Percentiles rank a stretch among this genome's conserved stretches.
Evolutionary conservation across 1,140 invertebrate genomes (phyloP).

Genomic region (Idris sp.): DNA sequence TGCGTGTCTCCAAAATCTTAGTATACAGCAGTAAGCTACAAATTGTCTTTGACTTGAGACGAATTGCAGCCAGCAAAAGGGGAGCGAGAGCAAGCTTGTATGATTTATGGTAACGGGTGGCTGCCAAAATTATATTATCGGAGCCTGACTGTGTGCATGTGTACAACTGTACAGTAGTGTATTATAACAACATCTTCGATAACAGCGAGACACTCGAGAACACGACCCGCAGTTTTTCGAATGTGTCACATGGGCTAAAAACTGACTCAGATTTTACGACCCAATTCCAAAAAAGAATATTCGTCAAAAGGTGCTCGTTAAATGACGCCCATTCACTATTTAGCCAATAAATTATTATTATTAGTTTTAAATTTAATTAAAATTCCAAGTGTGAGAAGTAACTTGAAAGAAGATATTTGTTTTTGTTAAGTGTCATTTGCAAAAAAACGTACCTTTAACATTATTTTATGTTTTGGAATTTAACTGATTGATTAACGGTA

Average conservation of each 20-base stretch:
- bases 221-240: conserved; percentile 17
- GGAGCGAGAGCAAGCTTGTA: conserved; percentile 1
- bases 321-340: conserved; percentile 28
- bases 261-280: conserved; percentile 39
- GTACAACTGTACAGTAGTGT: conserved; percentile 14
- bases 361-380: too few species aligned
- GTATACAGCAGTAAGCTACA: conserved; percentile 16
- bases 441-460: too few species aligned
- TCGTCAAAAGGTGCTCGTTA: conserved; percentile 38
- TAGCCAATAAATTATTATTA: too few species aligned
- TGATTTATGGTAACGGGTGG: conserved; percentile 46
- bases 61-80: conserved; percentile 14
- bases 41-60: conserved; percentile 39
- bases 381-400: too few species aligned
- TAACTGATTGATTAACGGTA: too few species aligned
- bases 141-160: conserved; percentile 8
- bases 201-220: conserved; percentile 38
- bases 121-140: conserved; percentile 40
- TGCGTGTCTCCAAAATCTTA: conserved; percentile 9
- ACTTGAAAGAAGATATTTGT: too few species aligned
- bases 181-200: conserved; percentile 27
- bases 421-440: too few species aligned
- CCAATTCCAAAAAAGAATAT: conserved; percentile 13
- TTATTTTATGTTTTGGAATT: too few species aligned
- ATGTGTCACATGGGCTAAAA: conserved; percentile 32